Base-by-base conservation (phyloP, 2,797 vertebrate genomes). In the Philypnodon macrostomus region DNA sequence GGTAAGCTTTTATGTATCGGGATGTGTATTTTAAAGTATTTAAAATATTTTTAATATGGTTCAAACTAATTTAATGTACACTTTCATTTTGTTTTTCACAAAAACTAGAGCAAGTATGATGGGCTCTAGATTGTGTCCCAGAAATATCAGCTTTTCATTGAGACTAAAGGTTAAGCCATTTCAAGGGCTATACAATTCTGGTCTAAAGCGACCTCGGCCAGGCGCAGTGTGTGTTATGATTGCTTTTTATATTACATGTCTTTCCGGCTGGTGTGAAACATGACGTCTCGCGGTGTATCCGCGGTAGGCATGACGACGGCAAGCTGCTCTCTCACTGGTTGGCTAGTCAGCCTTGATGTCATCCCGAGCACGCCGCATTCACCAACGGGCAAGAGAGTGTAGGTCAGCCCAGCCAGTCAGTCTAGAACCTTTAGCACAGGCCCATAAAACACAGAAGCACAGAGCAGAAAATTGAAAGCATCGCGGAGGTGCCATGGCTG, bases 401-500 rank as follows among this genome's bases (percentile, higher is more conserved):
- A 79, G 83, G 84, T 81, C 82, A 74, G 59, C 68, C 68, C 72
- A 67, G 73, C 79, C 75, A 84, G 79, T 77, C 83, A 70, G 81
- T 79, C 71, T 83, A 78, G 79, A 85, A 84, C 83, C 70, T 69
- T 80, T 80, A 83, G 75, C 84, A 78, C 76, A 58, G 77, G 61
- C 72, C 88, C 79, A 85, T 91, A 90, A 91, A 92, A 83, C 87
- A 89, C 83, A 79, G 80, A 77, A 67, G 85, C 81, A 71, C 81
- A 80, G 85, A 90, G 91, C 89, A 90, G 91, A 89, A 92, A 91
- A 91, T 90, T 89, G 89, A 91, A 91, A 88, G 87, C 88, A 83
- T 91, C 88, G 77, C 69, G 83, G 81, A 85, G 83, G 85, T 89
- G 85, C 89, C 81, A 82, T 84, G 86, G 76, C 87, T 57, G 46